Evolutionary conservation across 2,797 vertebrate species (phyloP).

Genomic region (Periparus ater): DNA sequence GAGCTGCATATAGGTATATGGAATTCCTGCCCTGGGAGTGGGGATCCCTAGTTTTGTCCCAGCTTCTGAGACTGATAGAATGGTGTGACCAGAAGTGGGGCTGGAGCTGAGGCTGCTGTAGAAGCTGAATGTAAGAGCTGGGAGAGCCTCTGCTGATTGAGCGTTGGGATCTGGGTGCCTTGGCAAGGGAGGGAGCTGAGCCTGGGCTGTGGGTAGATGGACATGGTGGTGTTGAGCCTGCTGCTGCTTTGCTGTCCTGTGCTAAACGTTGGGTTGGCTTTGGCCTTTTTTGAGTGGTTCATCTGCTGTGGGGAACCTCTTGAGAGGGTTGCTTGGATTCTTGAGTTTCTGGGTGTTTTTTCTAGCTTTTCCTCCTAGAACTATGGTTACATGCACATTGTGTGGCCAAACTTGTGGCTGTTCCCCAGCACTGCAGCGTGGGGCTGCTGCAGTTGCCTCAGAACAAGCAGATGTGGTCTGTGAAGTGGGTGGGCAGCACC

Average conservation of each 20-base stretch:
- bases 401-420: background rate
- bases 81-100: background rate
- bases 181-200: background rate
- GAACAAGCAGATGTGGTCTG: background rate
- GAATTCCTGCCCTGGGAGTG: background rate
- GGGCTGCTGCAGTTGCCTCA: rapidly evolving
- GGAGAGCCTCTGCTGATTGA: rapidly evolving
- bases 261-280: background rate
- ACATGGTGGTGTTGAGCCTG: background rate
- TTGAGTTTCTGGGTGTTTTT: background rate
- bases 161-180: rapidly evolving
- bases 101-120: background rate
- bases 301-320: rapidly evolving
- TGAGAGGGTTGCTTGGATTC: background rate
- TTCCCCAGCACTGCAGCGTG: rapidly evolving
- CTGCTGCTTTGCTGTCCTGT: rapidly evolving
- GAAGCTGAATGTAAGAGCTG: background rate
- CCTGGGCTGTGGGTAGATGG: background rate
- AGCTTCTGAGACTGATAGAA: background rate
- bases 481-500: background rate
- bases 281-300: background rate
- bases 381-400: rapidly evolving
- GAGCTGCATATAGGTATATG: background rate
- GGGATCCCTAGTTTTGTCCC: background rate
- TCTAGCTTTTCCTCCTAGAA: background rate